Conservation (phyloP, 2,888 invertebrate genomes). For the Leptinotarsa rubiginosa region DNA sequence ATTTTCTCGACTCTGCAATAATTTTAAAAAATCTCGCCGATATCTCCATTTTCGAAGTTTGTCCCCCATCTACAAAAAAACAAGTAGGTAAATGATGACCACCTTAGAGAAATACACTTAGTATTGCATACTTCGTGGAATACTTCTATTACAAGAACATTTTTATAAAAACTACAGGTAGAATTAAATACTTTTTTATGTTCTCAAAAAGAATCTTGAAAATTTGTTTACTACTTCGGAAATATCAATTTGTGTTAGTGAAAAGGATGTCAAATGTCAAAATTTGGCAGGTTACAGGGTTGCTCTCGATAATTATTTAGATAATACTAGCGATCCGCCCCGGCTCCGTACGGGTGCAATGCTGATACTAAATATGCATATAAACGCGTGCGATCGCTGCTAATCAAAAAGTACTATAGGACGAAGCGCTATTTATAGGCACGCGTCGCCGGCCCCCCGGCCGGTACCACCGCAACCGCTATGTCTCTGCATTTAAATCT, state of each 20-base stretch:
- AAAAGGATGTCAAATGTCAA: not conserved
- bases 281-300: too few species aligned
- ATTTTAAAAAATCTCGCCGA: conserved; percentile 53
- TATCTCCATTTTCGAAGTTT: conserved; percentile 53
- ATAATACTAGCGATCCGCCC: too few species aligned
- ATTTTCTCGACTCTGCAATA: conserved; percentile 56
- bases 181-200: not conserved
- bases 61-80: conserved; percentile 51
- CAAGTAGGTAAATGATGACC: not conserved
- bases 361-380: too few species aligned
- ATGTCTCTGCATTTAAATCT: too few species aligned
- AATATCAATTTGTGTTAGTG: not conserved
- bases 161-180: not conserved
- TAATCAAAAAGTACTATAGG: too few species aligned
- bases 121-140: not conserved
- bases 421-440: too few species aligned
- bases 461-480: too few species aligned
- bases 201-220: not conserved
- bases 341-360: too few species aligned
- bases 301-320: too few species aligned
- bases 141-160: conserved; percentile 1
- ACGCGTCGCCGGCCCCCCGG: too few species aligned
- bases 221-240: conserved; percentile 5
- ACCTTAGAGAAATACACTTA: not conserved
- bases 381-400: too few species aligned